Evolutionary conservation across 2,113 vertebrate genomes (phyloP), one percentile per base, ranked within the genome.

Genomic region (Sminthopsis crassicaudata): DNA sequence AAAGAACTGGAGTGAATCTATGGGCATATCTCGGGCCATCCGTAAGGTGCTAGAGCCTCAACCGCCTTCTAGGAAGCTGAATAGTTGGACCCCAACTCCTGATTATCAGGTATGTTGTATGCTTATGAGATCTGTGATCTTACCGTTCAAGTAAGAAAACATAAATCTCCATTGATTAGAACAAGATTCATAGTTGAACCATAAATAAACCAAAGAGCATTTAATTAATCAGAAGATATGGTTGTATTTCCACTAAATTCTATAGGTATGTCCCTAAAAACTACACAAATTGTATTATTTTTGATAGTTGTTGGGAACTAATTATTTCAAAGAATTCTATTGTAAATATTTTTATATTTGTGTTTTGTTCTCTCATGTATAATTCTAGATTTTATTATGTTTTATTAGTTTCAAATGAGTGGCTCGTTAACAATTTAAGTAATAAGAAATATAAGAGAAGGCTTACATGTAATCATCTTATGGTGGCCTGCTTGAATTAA

Each of bases 71-170:
- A 99, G 99, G 97, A 99, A 99, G 97, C 96, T 98, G 93, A 99
- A 98, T 1, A 96, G 98, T 97, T 99, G 99, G 99, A 98, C 98
- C 50, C 96, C 98, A 36, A 96, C 99, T 14, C 93, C 98, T 0
- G 99, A 99, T 52, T 96, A 98, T 93, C 99, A 99, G 99, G 99
- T 99, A 98, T 94, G 2, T 0, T 24, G 76, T 93, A 27, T 50
- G 8, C 53, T 24, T 30, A 19, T 6, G 26, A 36, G 54, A 11
- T 30, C 42, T 30, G 76, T 10, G 10, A n/a, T 46, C 46, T 25
- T 22, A 53, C 25, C 16, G 30, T 4, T 51, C 5, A 50, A n/a
- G 24, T 48, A 19, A 50, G 51, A 36, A 22, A 8, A 50, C 24
- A n/a, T 16, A 11, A 2, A 27, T 1, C 24, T 3, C 30, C 42